Percentiles rank a stretch among this genome's conserved stretches.
phyloP scores from a whole-genome alignment of 2,888 invertebrate species.

The Helicoverpa assulta region DNA sequence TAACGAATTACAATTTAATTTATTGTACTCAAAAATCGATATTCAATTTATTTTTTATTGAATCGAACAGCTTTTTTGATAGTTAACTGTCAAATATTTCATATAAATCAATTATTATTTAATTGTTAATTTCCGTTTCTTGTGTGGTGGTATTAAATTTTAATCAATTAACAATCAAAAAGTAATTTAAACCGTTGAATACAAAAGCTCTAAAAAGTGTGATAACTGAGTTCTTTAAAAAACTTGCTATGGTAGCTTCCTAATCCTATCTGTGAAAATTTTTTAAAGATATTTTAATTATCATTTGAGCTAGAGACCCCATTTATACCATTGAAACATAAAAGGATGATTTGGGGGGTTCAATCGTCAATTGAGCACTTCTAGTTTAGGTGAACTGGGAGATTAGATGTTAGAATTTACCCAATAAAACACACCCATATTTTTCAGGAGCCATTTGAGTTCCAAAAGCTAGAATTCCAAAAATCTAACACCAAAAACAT shows the following conservation, averaged over 20 bases:
- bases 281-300: no score
- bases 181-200: not conserved
- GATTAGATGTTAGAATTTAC: no score
- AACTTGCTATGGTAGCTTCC: not conserved
- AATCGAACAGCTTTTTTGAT: not conserved
- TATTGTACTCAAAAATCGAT: conserved; percentile 12
- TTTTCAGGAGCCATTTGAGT: no score
- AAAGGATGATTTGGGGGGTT: no score
- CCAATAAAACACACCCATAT: no score
- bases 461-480: no score
- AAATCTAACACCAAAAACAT: no score
- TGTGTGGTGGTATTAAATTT: conserved; percentile 20
- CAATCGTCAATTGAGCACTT: no score
- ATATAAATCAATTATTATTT: conserved; percentile 35
- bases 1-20: conserved; percentile 30
- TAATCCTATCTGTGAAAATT: no score
- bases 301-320: no score
- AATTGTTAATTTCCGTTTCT: conserved; percentile 6
- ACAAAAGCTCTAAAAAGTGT: not conserved
- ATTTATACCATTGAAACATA: no score
- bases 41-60: conserved; percentile 26
- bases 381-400: no score
- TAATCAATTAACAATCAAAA: conserved; percentile 23
- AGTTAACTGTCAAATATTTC: conserved; percentile 45
- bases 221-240: not conserved